Conservation (phyloP, 53 echinoderm and acorn worm genomes). For the Luidia sarsii region DNA sequence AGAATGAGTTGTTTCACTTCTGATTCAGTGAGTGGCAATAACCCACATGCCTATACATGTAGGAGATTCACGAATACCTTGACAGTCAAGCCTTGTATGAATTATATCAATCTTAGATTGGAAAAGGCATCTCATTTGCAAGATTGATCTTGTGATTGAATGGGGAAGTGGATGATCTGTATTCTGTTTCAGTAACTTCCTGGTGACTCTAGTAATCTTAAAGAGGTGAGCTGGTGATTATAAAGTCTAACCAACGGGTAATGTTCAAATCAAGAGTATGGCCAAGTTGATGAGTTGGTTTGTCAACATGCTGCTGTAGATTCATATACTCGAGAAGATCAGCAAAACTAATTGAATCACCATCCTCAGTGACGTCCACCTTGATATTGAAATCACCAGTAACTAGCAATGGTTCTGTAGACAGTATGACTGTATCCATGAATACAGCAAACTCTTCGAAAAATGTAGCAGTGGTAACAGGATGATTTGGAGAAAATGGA, state of each 20-base stretch:
- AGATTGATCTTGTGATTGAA: background rate
- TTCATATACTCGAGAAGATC: constrained; percentile 45
- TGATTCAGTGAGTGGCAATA: constrained; percentile 2
- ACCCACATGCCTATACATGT: background rate
- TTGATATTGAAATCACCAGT: constrained; percentile 64
- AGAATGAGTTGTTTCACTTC: background rate
- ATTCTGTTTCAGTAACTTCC: background rate
- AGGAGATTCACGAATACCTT: background rate
- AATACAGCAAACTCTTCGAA: too few species aligned
- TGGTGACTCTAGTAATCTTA: background rate
- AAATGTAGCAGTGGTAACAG: too few species aligned
- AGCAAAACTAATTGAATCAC: constrained; percentile 24
- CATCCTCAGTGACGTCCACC: background rate
- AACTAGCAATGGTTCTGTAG: constrained; percentile 30
- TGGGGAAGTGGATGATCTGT: background rate
- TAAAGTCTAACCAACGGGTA: background rate
- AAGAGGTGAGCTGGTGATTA: background rate
- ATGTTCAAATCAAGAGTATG: constrained; percentile 50
- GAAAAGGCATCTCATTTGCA: background rate
- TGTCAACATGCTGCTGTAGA: constrained; percentile 55
- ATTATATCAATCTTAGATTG: background rate
- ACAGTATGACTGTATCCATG: too few species aligned
- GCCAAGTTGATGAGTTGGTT: constrained; percentile 56
- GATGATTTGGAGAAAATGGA: too few species aligned
- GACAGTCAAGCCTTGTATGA: background rate